Evolutionary conservation across 2,888 invertebrate species (phyloP).

Genomic region (Cheiracanthium punctorium): DNA sequence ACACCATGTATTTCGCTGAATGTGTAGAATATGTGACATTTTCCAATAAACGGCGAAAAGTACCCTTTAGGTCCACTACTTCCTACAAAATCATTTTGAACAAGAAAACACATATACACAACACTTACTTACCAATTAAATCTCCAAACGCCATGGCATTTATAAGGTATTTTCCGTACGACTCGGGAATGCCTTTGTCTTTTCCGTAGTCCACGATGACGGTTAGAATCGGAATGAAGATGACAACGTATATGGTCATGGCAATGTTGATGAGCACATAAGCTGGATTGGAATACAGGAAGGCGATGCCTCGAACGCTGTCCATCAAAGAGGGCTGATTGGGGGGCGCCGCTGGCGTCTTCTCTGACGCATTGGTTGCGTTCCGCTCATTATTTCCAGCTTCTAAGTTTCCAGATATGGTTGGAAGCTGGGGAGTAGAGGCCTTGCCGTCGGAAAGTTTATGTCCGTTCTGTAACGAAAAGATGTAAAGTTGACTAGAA

Average conservation of each 20-base stretch:
- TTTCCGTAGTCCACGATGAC: conserved; percentile 41
- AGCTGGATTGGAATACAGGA: conserved; percentile 22
- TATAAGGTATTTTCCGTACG: conserved; percentile 37
- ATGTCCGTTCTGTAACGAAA: not conserved
- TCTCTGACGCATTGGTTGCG: not conserved
- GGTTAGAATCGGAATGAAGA: conserved; percentile 29
- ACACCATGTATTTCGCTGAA: no score
- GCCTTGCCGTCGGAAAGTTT: not conserved
- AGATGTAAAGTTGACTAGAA: no score
- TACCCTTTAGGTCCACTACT: no score
- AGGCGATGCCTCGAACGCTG: not conserved
- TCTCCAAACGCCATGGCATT: conserved; percentile 48
- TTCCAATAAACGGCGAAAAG: no score
- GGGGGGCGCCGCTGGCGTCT: not conserved
- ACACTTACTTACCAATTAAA: conserved; percentile 37
- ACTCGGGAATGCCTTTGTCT: conserved; percentile 48
- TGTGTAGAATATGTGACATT: no score
- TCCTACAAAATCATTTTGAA: no score
- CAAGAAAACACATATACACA: no score
- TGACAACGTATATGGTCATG: conserved; percentile 16
- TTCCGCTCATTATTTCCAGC: not conserved
- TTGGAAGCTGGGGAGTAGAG: not conserved
- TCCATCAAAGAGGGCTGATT: not conserved
- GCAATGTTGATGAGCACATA: conserved; percentile 39
- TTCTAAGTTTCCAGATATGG: not conserved